Conservation (phyloP, 2,113 vertebrate species). For the Mastomys natalensis region DNA sequence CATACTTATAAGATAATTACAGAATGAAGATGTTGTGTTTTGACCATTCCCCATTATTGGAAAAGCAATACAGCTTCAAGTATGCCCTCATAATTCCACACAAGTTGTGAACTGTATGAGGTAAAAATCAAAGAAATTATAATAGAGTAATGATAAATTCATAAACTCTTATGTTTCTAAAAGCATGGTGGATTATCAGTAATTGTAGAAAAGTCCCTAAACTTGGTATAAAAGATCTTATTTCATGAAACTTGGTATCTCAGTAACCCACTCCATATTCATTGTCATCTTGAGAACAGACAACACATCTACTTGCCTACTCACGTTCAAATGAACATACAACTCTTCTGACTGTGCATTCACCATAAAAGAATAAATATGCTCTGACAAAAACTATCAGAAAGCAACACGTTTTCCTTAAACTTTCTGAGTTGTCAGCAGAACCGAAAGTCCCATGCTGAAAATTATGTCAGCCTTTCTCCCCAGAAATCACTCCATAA, state of each 20-base stretch:
- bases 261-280: not conserved
- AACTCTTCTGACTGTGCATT: not conserved
- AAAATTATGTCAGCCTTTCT: slow-evolving; percentile 75
- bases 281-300: not conserved
- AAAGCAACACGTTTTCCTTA: slow-evolving; percentile 49
- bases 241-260: not conserved
- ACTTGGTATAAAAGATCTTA: not conserved
- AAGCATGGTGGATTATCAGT: not conserved
- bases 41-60: not conserved
- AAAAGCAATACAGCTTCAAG: not conserved
- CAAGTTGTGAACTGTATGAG: not conserved
- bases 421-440: slow-evolving; percentile 75
- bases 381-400: not conserved
- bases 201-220: not conserved
- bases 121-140: not conserved
- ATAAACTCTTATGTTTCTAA: not conserved
- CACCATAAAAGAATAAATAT: not conserved
- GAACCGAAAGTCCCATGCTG: slow-evolving; percentile 54
- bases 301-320: not conserved
- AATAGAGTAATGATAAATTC: not conserved
- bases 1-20: not conserved
- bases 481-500: slow-evolving; percentile 71
- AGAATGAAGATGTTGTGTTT: not conserved
- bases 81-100: too few species aligned
- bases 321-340: not conserved